Evolutionary conservation across 2,888 invertebrate species (phyloP), one percentile per base, ranked within the genome.

Genomic region (Oligia fasciuncula): DNA sequence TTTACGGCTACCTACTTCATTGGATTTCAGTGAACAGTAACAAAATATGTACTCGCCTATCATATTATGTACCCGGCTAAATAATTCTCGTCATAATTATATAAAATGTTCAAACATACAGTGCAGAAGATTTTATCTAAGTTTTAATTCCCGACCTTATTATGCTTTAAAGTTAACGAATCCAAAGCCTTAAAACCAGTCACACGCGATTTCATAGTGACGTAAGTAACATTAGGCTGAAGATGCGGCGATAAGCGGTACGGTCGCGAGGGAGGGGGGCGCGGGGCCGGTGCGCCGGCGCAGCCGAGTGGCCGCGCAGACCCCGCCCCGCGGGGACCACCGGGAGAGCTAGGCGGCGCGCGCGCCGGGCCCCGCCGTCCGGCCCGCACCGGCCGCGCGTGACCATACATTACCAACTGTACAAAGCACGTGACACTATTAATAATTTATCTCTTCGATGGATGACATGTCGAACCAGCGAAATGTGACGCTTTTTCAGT

Each of bases 271-370:
- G 76, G 89, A 88, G 88, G 90, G 90, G 90, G 85, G 92, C 83
- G 91, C 88, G 91, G 91, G 92, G 90, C 92, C 89, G 88, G 91
- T 86, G 94, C 91, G 94, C 93, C 92, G 93, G 92, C 93, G 93
- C 93, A 91, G 93, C 93, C 94, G 95, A 95, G 94, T 96, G 96
- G 96, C 95, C 95, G 95, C 94, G 91, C 89, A 93, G 96, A 95
- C 96, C 94, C 96, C 95, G 95, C 96, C 96, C 96, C 95, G 95
- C 94, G 94, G 90, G 94, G 97, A 97, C 97, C 97, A 97, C 97
- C 97, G 97, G 96, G 96, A 95, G 94, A 95, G 97, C 96, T 94
- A 96, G 96, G 96, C 96, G 96, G 96, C 94, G 94, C 93, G 90
- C 91, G 90, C 90, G 87, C 89, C 80, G 92, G 91, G 88, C 88